phyloP scores from a whole-genome alignment of 2,113 vertebrate species.

The Clarias magur region DNA sequence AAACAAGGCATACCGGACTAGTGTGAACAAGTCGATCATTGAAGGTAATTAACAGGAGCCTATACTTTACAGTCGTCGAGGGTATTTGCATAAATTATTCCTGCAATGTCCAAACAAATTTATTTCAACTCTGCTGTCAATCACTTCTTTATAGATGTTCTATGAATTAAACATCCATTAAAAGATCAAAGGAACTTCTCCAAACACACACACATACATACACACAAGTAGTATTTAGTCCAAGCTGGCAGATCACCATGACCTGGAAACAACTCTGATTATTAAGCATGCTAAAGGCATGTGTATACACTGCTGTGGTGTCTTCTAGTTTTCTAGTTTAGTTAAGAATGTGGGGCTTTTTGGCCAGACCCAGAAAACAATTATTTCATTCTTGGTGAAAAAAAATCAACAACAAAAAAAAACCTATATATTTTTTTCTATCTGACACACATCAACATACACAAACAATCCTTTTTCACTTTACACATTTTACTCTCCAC shows the following conservation, averaged over 20 bases:
- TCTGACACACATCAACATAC: constrained; percentile 11
- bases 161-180: not conserved
- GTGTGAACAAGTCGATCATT: constrained; percentile 33
- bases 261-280: not conserved
- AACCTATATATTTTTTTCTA: not conserved
- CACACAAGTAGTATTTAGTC: not conserved
- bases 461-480: not conserved
- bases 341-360: not conserved
- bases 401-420: not conserved
- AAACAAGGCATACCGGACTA: constrained; percentile 18
- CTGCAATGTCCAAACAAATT: constrained; percentile 4
- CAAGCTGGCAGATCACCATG: constrained; percentile 1
- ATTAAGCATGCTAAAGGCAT: not conserved
- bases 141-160: not conserved
- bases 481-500: constrained; percentile 32
- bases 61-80: constrained; percentile 25
- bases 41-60: constrained; percentile 35
- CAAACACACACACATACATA: not conserved
- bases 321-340: not conserved
- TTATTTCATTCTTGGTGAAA: not conserved
- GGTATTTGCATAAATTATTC: constrained; percentile 33
- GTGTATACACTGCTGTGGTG: not conserved
- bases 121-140: not conserved
- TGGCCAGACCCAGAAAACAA: constrained; percentile 19
- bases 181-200: constrained; percentile 6